These are phyloP conservation scores for Nymphicus hollandicus DNA, from an alignment of 2,113 vertebrate species.

Conservation along the genomic window DNA sequence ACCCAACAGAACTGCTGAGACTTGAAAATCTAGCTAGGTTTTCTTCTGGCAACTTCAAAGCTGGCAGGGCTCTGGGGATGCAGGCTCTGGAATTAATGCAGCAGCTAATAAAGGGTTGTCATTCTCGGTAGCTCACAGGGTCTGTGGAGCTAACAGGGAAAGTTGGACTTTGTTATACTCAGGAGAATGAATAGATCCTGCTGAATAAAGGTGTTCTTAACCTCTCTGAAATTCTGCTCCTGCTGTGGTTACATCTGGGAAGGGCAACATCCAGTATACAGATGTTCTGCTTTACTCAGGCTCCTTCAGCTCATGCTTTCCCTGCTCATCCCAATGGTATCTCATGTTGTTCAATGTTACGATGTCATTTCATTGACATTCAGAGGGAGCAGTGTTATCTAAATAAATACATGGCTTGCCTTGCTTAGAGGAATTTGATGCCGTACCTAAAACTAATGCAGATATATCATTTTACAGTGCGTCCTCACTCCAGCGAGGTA, in stretches of 20 bases:
- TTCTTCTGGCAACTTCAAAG: slow-evolving; percentile 19
- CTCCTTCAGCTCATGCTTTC: neutral
- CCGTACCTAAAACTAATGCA: neutral
- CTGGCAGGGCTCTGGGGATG: neutral
- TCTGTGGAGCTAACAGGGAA: neutral
- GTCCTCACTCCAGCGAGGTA: fast-evolving
- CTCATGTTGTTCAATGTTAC: neutral
- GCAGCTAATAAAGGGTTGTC: neutral
- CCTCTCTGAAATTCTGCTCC: neutral
- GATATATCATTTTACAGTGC: neutral
- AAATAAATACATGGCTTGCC: neutral
- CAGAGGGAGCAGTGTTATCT: neutral
- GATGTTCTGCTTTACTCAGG: neutral
- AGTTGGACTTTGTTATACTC: neutral
- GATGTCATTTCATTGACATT: neutral
- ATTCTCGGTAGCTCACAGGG: neutral
- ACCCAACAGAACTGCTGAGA: neutral
- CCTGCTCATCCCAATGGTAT: neutral
- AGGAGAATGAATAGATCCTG: neutral
- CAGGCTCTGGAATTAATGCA: neutral
- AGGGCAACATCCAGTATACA: neutral
- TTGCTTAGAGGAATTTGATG: neutral
- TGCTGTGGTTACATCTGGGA: neutral
- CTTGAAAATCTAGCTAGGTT: slow-evolving; percentile 8
- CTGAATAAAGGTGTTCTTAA: neutral